Base-by-base conservation (phyloP, 2,888 invertebrate species). In the Gymnosoma rotundatum region DNA sequence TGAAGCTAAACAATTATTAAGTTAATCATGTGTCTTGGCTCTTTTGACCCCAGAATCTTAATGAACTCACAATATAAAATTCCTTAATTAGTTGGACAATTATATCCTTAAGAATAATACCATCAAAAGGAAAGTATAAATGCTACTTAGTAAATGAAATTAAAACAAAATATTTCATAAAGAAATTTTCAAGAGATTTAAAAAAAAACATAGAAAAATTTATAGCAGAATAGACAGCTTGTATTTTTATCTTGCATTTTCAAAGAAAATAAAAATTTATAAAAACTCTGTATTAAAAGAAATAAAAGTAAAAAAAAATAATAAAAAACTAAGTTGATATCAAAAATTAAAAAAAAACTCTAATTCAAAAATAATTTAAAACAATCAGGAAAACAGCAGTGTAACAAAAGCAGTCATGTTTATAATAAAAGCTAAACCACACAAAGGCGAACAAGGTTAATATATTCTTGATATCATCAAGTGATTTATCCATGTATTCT, bases 1-100 rank as follows among this genome's bases (percentile, higher is more conserved):
- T 45, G 6, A 21, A 69, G 73, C 61, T 38, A 72, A 45, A 38
- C 63, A 69, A 56, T 75, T 75, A 79, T 83, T 79, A 79, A 74
- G 72, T 79, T 76, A 66, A 79, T 74, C 58, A 75, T 64, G 64
- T 70, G 66, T 70, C 70, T 66, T 74, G 50, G 52, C 42, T 74
- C 74, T 74, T 32, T 32, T 8, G 32, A 5, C 18, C 45, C 45
- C 70, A 70, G 38, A 66, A 64, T 61, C 25, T n/a, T 60, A 78
- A 56, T 69, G 67, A 48, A 64, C 48, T 7, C n/a, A 73, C 48
- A 61, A 52, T 20, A 36, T 14, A 52, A 64, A 38, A 67, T 78
- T 14, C 72, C 79, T 72, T 76, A 83, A 83, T 83, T 83, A 83
- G 75, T 69, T 38, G 75, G 60, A 61, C 60, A 79, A 67, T 79